Percentiles rank a stretch among this genome's conserved stretches.
phyloP scores from a whole-genome alignment of 2,113 vertebrate species.

The Empidonax traillii region DNA sequence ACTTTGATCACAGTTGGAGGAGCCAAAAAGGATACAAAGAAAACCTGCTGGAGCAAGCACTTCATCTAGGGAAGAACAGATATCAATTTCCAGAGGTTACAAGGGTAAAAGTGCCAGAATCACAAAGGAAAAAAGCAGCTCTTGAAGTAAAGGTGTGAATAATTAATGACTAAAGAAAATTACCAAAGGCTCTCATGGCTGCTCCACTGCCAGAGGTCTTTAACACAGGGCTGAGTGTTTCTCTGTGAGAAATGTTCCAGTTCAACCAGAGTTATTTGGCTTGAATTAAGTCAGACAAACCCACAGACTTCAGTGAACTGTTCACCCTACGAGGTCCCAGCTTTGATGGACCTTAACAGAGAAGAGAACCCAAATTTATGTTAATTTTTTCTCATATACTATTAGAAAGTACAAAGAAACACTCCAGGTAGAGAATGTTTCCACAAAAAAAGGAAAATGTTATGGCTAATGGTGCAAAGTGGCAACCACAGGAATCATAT shows the following conservation, averaged over 20 bases:
- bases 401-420: not conserved
- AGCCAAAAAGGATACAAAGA: not conserved
- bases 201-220: not conserved
- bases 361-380: accelerated
- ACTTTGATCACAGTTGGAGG: not conserved
- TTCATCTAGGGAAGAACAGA: not conserved
- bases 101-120: not conserved
- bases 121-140: not conserved
- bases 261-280: not conserved
- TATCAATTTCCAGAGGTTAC: not conserved
- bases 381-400: accelerated
- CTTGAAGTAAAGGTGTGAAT: not conserved
- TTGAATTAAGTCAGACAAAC: not conserved
- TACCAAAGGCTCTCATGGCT: not conserved
- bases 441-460: not conserved
- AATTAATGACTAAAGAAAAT: not conserved
- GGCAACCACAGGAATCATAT: not conserved
- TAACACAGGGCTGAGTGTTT: not conserved
- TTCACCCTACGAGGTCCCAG: not conserved
- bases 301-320: not conserved
- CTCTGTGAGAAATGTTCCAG: not conserved
- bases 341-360: not conserved
- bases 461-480: not conserved
- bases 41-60: not conserved
- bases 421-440: accelerated